These are phyloP conservation scores for Lagodon rhomboides DNA, from an alignment of 2,797 vertebrate species.

Conservation along the genomic window DNA sequence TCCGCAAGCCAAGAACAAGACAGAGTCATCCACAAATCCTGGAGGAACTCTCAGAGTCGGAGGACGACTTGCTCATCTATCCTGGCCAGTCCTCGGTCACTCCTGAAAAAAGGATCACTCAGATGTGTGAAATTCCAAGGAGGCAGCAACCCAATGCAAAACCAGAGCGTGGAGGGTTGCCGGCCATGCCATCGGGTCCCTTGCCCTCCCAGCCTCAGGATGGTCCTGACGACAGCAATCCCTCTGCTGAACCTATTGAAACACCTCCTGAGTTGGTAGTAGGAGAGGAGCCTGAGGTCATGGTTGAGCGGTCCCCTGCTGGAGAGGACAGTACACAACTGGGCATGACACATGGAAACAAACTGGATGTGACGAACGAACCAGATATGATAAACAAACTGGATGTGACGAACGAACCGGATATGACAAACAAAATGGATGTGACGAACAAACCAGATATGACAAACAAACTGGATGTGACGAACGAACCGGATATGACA, in stretches of 20 bases:
- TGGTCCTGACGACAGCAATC: background rate
- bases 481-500: background rate
- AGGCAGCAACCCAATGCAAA: background rate
- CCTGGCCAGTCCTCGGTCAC: background rate
- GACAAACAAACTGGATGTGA: background rate
- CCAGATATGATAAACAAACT: background rate
- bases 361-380: background rate
- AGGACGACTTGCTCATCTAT: background rate
- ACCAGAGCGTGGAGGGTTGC: background rate
- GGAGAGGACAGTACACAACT: background rate
- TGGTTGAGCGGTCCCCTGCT: background rate
- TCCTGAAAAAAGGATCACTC: background rate
- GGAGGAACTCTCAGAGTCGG: slow-evolving; percentile 3
- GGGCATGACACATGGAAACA: background rate
- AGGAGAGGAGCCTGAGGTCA: background rate
- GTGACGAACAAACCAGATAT: background rate
- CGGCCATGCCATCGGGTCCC: background rate
- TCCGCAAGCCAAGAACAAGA: background rate
- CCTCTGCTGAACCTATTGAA: background rate
- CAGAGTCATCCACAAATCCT: background rate
- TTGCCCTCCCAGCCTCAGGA: background rate
- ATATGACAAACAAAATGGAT: background rate
- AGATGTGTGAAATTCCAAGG: background rate
- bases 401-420: background rate
- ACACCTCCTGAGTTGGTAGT: slow-evolving; percentile 2